A percentile compares a stretch with the other conserved stretches of the same genome.
These are phyloP conservation scores for Dunckerocampus dactyliophorus DNA, from an alignment of 2,113 vertebrate genomes.

Conservation along the genomic window DNA sequence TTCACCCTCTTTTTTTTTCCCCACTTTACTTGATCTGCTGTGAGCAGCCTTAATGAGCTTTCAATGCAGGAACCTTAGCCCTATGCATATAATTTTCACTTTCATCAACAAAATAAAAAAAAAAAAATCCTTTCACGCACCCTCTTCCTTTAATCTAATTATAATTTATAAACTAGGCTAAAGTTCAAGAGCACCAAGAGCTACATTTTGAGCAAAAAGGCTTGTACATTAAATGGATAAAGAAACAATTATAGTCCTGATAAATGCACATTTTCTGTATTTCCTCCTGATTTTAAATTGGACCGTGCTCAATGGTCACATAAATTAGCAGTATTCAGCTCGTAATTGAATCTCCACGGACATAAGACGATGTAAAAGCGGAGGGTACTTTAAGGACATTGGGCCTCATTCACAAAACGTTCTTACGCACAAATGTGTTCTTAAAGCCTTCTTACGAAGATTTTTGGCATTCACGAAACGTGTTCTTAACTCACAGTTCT, in stretches of 20 bases:
- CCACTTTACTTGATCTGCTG: constrained; percentile 21
- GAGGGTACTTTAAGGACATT: constrained; percentile 47
- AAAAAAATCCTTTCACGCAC: constrained; percentile 44
- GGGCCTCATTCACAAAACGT: no score
- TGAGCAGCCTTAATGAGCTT: constrained; percentile 58
- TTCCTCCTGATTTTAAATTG: constrained; percentile 43
- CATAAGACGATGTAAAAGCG: constrained; percentile 36
- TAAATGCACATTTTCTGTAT: constrained; percentile 42
- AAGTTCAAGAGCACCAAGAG: constrained; percentile 60
- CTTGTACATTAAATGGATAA: constrained; percentile 15
- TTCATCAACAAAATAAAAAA: constrained; percentile 63
- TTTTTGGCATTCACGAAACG: no score
- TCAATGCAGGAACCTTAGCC: constrained; percentile 41
- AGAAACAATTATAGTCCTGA: constrained; percentile 29
- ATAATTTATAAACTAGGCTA: constrained; percentile 62
- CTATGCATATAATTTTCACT: constrained; percentile 51
- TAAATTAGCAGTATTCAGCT: constrained; percentile 48
- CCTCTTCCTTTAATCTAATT: constrained; percentile 58
- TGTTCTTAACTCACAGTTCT: no score
- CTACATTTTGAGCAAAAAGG: constrained; percentile 10
- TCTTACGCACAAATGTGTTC: no score
- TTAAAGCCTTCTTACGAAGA: no score
- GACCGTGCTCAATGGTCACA: constrained; percentile 33
- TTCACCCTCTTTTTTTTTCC: constrained; percentile 20
- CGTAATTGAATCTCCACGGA: constrained; percentile 56